These are phyloP conservation scores for Lasioglossum marginatum DNA, from an alignment of 2,888 invertebrate species.

Conservation along the genomic window DNA sequence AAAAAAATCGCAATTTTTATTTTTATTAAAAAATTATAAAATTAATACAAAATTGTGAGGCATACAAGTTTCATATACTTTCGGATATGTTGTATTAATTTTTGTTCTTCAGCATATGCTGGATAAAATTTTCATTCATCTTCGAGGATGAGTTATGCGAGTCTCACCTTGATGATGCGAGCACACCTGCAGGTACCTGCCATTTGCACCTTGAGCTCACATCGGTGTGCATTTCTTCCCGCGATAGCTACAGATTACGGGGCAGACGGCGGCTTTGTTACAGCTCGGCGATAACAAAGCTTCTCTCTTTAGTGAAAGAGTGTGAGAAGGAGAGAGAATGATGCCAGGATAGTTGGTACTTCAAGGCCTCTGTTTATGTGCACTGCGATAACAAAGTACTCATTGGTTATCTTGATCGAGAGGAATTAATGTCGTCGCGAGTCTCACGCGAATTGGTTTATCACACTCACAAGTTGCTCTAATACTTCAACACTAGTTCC, in stretches of 20 bases:
- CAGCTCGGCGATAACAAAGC: constrained; percentile 52
- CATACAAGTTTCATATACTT: background rate
- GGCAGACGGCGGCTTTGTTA: constrained; percentile 48
- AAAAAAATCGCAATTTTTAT: background rate
- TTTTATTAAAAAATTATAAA: too few relatives aligned
- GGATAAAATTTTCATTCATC: background rate
- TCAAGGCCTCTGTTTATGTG: constrained; percentile 54
- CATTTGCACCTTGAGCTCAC: constrained; percentile 28
- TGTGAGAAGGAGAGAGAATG: constrained; percentile 4
- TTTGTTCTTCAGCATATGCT: background rate
- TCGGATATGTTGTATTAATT: background rate
- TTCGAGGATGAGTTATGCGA: background rate
- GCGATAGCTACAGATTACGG: constrained; percentile 56
- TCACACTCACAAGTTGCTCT: background rate
- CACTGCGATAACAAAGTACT: constrained; percentile 51
- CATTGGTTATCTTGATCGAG: constrained; percentile 46
- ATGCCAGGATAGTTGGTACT: constrained; percentile 52
- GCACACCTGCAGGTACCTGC: constrained; percentile 37
- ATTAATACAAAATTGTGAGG: too few relatives aligned
- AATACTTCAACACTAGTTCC: background rate
- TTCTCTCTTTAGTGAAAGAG: constrained; percentile 1
- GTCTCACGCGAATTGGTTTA: constrained; percentile 34
- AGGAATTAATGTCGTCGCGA: constrained; percentile 28
- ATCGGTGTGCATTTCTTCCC: constrained; percentile 60
- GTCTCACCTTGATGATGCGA: background rate